These are phyloP conservation scores for Conistra vaccinii DNA, from an alignment of 2,888 invertebrate species.

Conservation along the genomic window DNA sequence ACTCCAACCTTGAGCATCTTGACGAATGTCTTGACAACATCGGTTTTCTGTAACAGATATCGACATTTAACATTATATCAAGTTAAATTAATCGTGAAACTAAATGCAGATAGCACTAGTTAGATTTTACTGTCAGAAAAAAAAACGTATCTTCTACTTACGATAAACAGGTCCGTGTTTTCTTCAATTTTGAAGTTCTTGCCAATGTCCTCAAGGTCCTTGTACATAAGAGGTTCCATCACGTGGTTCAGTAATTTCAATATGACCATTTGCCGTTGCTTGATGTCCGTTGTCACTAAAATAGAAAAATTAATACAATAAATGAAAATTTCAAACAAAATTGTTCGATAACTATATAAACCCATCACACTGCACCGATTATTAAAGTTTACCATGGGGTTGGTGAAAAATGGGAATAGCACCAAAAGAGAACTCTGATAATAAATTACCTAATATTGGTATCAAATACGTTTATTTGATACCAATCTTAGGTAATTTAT, in stretches of 20 bases:
- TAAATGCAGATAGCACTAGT: neutral
- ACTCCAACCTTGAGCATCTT: conserved; percentile 88
- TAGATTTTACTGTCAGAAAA: neutral
- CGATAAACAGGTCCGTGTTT: conserved; percentile 72
- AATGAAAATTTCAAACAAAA: neutral
- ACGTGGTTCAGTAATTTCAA: conserved; percentile 89
- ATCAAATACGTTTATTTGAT: too few species aligned
- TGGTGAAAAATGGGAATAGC: neutral
- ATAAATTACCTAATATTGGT: too few species aligned
- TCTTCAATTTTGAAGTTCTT: conserved; percentile 84
- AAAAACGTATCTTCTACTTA: conserved; percentile 4
- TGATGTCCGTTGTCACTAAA: conserved; percentile 84
- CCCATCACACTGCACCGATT: neutral
- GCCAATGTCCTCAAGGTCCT: conserved; percentile 85
- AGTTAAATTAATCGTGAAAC: neutral
- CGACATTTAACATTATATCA: neutral
- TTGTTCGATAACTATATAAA: neutral
- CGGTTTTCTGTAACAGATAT: conserved; percentile 85
- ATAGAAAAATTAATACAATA: conserved; percentile 22
- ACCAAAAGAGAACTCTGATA: neutral
- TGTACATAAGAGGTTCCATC: conserved; percentile 86
- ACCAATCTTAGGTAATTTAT: too few species aligned
- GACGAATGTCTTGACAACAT: conserved; percentile 91
- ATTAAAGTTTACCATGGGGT: neutral
- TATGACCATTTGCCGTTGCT: conserved; percentile 86